Percentiles rank a stretch among this genome's conserved stretches.
Conservation (phyloP, 2,888 invertebrate species). For the Rambutsinella grinnellia region DNA sequence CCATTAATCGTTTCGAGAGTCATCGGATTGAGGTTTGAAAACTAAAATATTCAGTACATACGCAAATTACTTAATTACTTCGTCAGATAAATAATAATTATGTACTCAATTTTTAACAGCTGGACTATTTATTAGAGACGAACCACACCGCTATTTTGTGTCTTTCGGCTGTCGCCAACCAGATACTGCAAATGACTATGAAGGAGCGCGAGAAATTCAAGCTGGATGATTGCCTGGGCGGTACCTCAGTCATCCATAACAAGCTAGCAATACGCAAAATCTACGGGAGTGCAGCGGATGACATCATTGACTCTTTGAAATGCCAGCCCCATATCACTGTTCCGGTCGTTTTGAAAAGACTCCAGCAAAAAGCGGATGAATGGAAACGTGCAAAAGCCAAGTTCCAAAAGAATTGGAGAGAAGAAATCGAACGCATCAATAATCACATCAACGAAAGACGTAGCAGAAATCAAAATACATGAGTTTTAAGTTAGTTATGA, state of each 20-base stretch:
- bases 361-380: neutral
- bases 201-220: neutral
- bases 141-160: too few species aligned
- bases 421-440: neutral
- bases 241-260: neutral
- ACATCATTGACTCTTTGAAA: neutral
- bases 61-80: too few species aligned
- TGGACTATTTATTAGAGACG: too few species aligned
- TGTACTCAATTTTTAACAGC: too few species aligned
- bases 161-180: too few species aligned
- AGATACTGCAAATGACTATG: neutral
- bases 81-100: too few species aligned
- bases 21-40: too few species aligned
- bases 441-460: too few species aligned
- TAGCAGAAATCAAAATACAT: too few species aligned
- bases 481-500: too few species aligned
- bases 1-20: too few species aligned
- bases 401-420: neutral
- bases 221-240: neutral
- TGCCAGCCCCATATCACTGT: neutral
- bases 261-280: neutral
- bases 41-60: too few species aligned
- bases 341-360: neutral
- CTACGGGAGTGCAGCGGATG: neutral
- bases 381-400: neutral